Evolutionary conservation across 2,888 invertebrate genomes (phyloP).

Genomic region (Epirrita christyi): DNA sequence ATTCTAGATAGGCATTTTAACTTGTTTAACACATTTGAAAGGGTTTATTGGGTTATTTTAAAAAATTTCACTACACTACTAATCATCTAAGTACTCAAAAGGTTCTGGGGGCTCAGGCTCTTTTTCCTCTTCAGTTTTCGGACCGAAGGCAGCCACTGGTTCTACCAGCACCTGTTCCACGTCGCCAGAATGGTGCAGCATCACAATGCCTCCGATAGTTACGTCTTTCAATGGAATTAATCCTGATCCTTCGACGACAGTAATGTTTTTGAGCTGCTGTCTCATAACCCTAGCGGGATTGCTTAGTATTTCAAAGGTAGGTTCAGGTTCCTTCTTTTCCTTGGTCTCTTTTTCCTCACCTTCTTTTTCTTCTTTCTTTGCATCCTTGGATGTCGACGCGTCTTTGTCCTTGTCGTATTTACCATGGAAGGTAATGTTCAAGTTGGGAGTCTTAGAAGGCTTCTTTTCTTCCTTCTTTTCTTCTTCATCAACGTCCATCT

Average conservation of each 20-base stretch:
- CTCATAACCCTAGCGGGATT: slow-evolving; percentile 98
- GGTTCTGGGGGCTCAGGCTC: slow-evolving; percentile 99
- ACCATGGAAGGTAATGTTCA: slow-evolving; percentile 79
- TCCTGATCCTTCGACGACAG: slow-evolving; percentile 91
- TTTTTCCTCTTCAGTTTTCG: slow-evolving; percentile 96
- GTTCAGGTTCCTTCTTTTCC: slow-evolving; percentile 94
- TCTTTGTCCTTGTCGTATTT: slow-evolving; percentile 73
- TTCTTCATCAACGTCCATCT: slow-evolving; percentile 94
- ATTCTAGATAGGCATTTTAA: slow-evolving; percentile 54
- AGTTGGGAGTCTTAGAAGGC: slow-evolving; percentile 75
- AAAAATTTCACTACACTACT: slow-evolving; percentile 67
- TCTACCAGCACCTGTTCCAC: slow-evolving; percentile 95
- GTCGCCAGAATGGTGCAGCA: slow-evolving; percentile 94
- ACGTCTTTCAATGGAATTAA: slow-evolving; percentile 96
- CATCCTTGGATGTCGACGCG: slow-evolving; percentile 74
- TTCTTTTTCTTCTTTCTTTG: slow-evolving; percentile 79
- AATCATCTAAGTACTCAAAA: slow-evolving; percentile 96
- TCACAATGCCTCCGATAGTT: slow-evolving; percentile 97
- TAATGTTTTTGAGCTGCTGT: slow-evolving; percentile 93
- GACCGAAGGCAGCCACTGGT: slow-evolving; percentile 95
- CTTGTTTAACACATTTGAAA: slow-evolving; percentile 63
- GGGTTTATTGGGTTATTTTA: slow-evolving; percentile 47
- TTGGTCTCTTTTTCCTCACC: slow-evolving; percentile 74
- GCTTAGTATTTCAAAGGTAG: slow-evolving; percentile 94
- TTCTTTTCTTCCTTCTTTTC: slow-evolving; percentile 78